Evolutionary conservation across 1,140 invertebrate species (phyloP).

Genomic region (Coenobita brevimanus): DNA sequence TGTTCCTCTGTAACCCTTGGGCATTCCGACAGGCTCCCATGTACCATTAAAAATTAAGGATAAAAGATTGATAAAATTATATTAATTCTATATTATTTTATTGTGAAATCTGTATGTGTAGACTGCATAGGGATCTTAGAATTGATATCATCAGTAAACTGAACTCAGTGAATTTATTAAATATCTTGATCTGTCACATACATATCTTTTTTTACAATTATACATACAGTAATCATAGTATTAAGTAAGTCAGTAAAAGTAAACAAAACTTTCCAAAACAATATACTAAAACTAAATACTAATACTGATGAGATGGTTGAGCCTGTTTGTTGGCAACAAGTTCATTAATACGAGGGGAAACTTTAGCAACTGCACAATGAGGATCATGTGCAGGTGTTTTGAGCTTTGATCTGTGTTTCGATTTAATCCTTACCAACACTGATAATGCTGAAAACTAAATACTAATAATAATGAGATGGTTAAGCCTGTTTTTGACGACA

Average conservation of each 20-base stretch:
- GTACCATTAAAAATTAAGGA: too few relatives aligned
- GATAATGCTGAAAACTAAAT: too few relatives aligned
- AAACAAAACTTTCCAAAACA: neutral
- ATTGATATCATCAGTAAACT: neutral
- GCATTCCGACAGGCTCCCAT: too few relatives aligned
- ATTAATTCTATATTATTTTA: too few relatives aligned
- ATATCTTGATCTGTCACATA: neutral
- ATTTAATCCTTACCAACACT: too few relatives aligned
- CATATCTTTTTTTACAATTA: too few relatives aligned
- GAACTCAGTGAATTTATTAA: neutral
- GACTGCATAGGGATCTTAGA: neutral
- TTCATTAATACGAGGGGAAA: neutral
- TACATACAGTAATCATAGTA: too few relatives aligned
- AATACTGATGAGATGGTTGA: constrained; percentile 19
- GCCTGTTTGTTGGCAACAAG: neutral
- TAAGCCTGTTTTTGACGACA: too few relatives aligned
- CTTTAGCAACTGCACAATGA: neutral
- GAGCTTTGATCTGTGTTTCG: neutral
- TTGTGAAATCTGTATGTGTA: too few relatives aligned
- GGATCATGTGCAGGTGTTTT: neutral
- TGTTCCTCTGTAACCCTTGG: too few relatives aligned
- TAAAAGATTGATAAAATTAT: too few relatives aligned
- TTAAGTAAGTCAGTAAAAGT: constrained; percentile 3
- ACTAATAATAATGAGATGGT: too few relatives aligned
- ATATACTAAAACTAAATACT: constrained; percentile 19